Base-by-base conservation (phyloP, 2,797 vertebrate species). In the Limnodromus scolopaceus region DNA sequence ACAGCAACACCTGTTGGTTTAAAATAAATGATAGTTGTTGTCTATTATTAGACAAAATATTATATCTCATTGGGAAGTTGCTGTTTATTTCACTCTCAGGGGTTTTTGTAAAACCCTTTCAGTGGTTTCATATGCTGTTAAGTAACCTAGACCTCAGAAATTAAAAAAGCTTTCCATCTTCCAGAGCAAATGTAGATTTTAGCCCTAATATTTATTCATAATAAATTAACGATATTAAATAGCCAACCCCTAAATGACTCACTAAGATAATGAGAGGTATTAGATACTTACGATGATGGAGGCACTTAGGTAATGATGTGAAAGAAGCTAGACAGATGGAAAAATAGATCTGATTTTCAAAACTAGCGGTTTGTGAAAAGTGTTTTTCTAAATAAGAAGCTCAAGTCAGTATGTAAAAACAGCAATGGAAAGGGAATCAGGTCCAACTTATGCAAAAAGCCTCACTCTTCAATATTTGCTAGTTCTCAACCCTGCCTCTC, bases 361-460 rank as follows among this genome's bases (percentile, higher is more conserved):
- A 96, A 90, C 51, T 54, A 38, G 84, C 0, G 38, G 72, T 96
- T 96, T 97, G 64, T 70, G 46, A 95, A 61, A 39, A 82, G 85
- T 95, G 83, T 90, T 96, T 97, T 93, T 94, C 75, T 96, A 89
- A 96, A 95, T 72, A 92, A 94, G 85, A 92, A 95, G 46, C 17
- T 19, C 46, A 87, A 95, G 72, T 95, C 78, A 83, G 79, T 83
- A 69, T 80, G 81, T 91, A 96, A 91, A 96, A 97, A 95, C 76
- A 94, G 89, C 88, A 96, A 64, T 93, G 93, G 95, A 96, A 97
- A 94, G 18, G 61, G 72, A 95, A 94, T 83, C 81, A 77, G 69
- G 64, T 97, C 95, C 96, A 96, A 93, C 36, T 95, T 94, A 94
- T 16, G 89, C 89, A 93, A 95, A 97, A 95, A 97, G 63, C 71